Conservation (phyloP, 2,113 vertebrate genomes). For the Verasper variegatus region DNA sequence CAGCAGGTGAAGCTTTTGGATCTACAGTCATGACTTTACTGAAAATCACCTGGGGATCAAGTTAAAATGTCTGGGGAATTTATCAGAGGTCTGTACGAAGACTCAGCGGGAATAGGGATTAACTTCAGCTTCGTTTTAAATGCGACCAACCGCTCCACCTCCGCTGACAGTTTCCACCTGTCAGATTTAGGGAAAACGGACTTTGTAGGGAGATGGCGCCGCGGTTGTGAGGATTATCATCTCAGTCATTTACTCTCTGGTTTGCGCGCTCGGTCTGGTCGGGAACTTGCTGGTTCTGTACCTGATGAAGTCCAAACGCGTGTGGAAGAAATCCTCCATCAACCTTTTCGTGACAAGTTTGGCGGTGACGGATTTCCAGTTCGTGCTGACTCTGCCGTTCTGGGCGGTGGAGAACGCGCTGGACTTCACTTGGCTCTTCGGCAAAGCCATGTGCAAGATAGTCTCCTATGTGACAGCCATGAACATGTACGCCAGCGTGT, state of each 20-base stretch:
- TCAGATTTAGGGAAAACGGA: conserved; percentile 74
- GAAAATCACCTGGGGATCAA: conserved; percentile 14
- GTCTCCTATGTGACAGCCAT: conserved; percentile 93
- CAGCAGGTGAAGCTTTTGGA: neutral
- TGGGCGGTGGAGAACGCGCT: conserved; percentile 96
- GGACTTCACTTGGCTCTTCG: conserved; percentile 96
- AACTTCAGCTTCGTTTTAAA: conserved; percentile 75
- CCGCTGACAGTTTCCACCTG: conserved; percentile 64
- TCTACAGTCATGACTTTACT: neutral
- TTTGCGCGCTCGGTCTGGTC: conserved; percentile 92
- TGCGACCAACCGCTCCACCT: conserved; percentile 78
- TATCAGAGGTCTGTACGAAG: conserved; percentile 42
- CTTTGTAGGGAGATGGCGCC: conserved; percentile 80
- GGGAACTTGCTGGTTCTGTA: conserved; percentile 94
- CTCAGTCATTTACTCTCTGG: conserved; percentile 91
- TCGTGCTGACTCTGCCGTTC: conserved; percentile 94
- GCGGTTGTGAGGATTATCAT: conserved; percentile 86
- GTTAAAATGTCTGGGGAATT: conserved; percentile 71
- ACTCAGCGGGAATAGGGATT: conserved; percentile 52
- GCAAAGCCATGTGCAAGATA: conserved; percentile 95
- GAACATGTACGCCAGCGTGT: conserved; percentile 99
- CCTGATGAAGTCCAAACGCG: conserved; percentile 91
- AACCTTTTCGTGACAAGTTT: conserved; percentile 94
- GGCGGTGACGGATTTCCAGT: conserved; percentile 95
- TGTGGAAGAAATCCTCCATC: conserved; percentile 94